Evolutionary conservation across 2,888 invertebrate genomes (phyloP).

Genomic region (Lysandra bellargus): DNA sequence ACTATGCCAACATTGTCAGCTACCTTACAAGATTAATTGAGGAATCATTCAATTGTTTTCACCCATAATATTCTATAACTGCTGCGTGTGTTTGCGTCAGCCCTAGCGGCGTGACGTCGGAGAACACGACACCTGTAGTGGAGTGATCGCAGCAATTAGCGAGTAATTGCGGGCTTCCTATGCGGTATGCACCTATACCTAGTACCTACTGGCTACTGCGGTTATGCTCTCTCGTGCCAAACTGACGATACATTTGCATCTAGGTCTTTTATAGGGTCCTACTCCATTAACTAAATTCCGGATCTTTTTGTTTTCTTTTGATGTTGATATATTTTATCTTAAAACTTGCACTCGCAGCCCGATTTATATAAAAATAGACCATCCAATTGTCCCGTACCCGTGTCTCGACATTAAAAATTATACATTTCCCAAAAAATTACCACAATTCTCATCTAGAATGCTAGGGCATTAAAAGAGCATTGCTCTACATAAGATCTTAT

Average conservation of each 20-base stretch:
- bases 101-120: constrained; percentile 1
- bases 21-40: too few species aligned
- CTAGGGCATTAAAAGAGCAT: too few species aligned
- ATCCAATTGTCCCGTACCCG: too few species aligned
- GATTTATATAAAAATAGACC: too few species aligned
- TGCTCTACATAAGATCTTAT: too few species aligned
- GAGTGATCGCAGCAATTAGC: constrained; percentile 5
- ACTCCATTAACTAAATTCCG: background rate
- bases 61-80: background rate
- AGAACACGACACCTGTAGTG: constrained; percentile 12
- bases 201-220: background rate
- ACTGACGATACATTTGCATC: background rate
- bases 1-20: too few species aligned
- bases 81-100: background rate
- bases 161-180: constrained; percentile 3
- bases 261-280: background rate
- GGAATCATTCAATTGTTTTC: background rate
- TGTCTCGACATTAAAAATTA: too few species aligned
- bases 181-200: background rate
- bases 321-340: background rate
- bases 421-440: too few species aligned
- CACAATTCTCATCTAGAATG: too few species aligned
- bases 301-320: background rate
- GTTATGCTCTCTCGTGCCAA: background rate
- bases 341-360: background rate